Evolutionary conservation across 1,140 invertebrate species (phyloP).

Genomic region (Calliopsis andreniformis): DNA sequence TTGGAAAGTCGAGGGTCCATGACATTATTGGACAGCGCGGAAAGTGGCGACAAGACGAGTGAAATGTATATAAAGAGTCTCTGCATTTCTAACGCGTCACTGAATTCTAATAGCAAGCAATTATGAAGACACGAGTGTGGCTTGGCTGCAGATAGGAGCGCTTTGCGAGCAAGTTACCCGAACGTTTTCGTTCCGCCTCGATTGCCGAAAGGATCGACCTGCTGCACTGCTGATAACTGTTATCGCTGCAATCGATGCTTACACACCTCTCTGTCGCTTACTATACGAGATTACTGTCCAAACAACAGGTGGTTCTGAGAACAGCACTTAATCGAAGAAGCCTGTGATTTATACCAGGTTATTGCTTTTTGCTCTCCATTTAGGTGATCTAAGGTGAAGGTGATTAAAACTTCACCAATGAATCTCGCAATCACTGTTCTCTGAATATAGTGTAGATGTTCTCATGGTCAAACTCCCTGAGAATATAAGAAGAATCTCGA

Average conservation of each 20-base stretch:
- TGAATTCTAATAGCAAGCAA: neutral
- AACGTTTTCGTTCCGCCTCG: neutral
- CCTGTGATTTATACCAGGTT: neutral
- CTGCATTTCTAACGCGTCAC: too few relatives aligned
- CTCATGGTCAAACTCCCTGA: too few relatives aligned
- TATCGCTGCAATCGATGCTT: conserved; percentile 27
- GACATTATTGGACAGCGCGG: neutral
- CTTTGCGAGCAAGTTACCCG: neutral
- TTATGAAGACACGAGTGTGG: neutral
- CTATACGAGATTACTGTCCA: conserved; percentile 26
- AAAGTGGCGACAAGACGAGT: neutral
- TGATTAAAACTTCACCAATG: neutral
- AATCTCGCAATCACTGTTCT: too few relatives aligned
- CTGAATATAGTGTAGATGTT: too few relatives aligned
- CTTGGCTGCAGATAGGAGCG: neutral
- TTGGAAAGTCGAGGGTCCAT: neutral
- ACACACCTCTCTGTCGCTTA: conserved; percentile 12
- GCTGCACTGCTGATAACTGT: conserved; percentile 12
- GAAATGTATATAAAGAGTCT: neutral
- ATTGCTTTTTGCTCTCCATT: neutral
- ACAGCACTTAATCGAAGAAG: conserved; percentile 48
- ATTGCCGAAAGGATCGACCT: neutral
- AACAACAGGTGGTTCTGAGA: conserved; percentile 50
- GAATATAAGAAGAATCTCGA: neutral
- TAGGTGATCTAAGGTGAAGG: neutral